phyloP scores from a whole-genome alignment of 1,140 invertebrate genomes.

The Calephelis nemesis region DNA sequence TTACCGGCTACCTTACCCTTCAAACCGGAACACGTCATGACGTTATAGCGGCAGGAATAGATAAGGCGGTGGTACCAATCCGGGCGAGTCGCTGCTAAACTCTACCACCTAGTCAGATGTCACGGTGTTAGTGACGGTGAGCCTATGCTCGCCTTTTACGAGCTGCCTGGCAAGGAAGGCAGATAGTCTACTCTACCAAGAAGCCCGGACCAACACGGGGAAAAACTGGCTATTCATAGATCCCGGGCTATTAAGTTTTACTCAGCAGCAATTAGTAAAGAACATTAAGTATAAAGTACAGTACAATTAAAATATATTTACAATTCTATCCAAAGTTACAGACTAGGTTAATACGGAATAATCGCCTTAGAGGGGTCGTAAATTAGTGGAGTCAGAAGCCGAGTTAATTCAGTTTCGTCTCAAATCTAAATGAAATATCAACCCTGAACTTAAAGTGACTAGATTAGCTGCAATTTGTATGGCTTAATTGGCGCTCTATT shows the following conservation, averaged over 20 bases:
- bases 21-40: too few relatives aligned
- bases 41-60: too few relatives aligned
- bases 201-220: too few relatives aligned
- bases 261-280: background rate
- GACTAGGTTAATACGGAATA: conserved; percentile 5
- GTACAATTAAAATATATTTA: conserved; percentile 15
- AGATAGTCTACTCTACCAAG: too few relatives aligned
- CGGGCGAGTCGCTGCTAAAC: too few relatives aligned
- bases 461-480: conserved; percentile 14
- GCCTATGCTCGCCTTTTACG: too few relatives aligned
- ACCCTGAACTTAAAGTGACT: conserved; percentile 16
- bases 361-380: conserved; percentile 12
- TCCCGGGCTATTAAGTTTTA: background rate
- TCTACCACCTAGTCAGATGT: too few relatives aligned
- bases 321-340: conserved; percentile 13
- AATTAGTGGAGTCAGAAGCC: conserved; percentile 12
- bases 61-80: too few relatives aligned
- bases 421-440: conserved; percentile 9
- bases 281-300: background rate
- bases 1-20: too few relatives aligned
- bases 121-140: too few relatives aligned
- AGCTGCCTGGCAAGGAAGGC: too few relatives aligned
- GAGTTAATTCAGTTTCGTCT: conserved; percentile 17
- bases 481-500: conserved; percentile 9
- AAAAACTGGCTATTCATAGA: too few relatives aligned